Conservation (phyloP, 2,888 invertebrate genomes). For the Tinea semifulvella region DNA sequence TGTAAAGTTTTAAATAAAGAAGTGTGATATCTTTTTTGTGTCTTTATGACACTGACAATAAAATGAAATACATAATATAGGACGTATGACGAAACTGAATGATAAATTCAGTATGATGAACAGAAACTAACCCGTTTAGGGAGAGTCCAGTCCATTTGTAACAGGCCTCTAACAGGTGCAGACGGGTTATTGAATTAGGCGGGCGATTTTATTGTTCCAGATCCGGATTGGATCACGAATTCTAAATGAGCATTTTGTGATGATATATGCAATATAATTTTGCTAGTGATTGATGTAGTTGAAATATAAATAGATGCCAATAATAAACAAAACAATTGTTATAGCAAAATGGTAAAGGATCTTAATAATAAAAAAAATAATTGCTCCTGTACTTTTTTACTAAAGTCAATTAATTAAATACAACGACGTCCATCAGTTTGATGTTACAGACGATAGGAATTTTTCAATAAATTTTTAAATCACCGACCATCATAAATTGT, state of each 20-base stretch:
- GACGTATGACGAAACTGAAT: no score
- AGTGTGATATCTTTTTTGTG: no score
- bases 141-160: constrained; percentile 56
- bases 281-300: constrained; percentile 1
- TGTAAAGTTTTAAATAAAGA: no score
- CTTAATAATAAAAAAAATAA: constrained; percentile 2
- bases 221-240: constrained; percentile 6
- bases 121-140: background rate
- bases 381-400: background rate
- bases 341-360: background rate
- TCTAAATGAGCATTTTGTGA: constrained; percentile 1
- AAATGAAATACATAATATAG: no score
- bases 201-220: constrained; percentile 12
- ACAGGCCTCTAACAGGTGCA: constrained; percentile 42
- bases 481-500: constrained; percentile 10
- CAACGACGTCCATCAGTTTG: constrained; percentile 9
- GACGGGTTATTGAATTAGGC: constrained; percentile 61
- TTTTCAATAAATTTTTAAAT: constrained; percentile 14
- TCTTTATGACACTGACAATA: no score
- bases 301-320: background rate
- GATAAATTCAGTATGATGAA: no score
- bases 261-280: constrained; percentile 9
- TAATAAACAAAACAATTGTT: background rate
- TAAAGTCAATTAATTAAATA: constrained; percentile 12
- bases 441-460: constrained; percentile 13